These are phyloP conservation scores for Lynx canadensis DNA, from an alignment of 2,113 vertebrate genomes.

Conservation along the genomic window DNA sequence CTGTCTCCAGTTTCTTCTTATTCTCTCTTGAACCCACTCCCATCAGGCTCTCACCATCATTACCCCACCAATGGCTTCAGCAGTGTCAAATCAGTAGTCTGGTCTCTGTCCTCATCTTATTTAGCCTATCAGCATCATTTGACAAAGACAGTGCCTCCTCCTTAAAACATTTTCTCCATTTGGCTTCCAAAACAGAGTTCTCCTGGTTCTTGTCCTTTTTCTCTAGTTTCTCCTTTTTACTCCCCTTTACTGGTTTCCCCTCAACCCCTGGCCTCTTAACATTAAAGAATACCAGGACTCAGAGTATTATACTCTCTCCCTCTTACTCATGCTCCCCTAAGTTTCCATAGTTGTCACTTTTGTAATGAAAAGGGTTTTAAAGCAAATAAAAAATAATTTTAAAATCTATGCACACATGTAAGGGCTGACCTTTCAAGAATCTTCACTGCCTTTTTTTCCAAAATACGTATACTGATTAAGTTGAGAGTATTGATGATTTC, in stretches of 20 bases:
- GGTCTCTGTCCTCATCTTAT: neutral
- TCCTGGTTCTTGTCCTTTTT: neutral
- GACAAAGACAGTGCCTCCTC: neutral
- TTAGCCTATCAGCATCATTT: neutral
- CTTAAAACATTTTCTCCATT: neutral
- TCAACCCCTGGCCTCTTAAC: neutral
- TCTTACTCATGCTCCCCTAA: neutral
- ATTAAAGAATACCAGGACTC: neutral
- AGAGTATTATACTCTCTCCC: neutral
- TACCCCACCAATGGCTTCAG: neutral
- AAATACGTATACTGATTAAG: slow-evolving; percentile 89
- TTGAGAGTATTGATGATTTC: slow-evolving; percentile 92
- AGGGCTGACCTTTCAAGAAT: slow-evolving; percentile 90
- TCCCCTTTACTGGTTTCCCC: neutral
- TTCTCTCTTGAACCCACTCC: neutral
- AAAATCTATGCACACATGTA: neutral
- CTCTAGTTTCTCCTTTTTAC: neutral
- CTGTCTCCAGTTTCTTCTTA: neutral
- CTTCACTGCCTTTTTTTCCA: slow-evolving; percentile 87
- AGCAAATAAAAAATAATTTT: neutral
- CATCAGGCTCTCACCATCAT: neutral
- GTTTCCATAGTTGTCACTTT: neutral
- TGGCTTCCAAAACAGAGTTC: neutral
- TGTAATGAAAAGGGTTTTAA: neutral
- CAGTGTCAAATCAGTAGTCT: neutral